Evolutionary conservation across 2,113 vertebrate species (phyloP).

Genomic region (Sinosuthora webbiana): DNA sequence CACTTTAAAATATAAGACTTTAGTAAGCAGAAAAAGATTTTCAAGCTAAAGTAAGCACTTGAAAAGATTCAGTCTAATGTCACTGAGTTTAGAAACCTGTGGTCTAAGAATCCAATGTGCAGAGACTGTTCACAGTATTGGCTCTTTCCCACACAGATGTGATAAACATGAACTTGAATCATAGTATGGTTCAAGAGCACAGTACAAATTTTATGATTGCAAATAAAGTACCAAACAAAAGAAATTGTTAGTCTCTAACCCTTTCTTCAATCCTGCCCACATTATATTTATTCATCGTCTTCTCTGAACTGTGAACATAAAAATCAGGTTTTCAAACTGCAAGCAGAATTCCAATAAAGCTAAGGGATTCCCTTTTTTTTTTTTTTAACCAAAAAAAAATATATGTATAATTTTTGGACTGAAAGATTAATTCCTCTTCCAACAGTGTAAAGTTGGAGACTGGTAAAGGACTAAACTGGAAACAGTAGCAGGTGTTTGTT

Average conservation of each 20-base stretch:
- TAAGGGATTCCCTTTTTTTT: not conserved
- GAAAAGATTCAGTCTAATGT: slow-evolving; percentile 33
- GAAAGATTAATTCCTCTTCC: slow-evolving; percentile 26
- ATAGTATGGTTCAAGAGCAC: not conserved
- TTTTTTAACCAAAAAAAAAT: slow-evolving; percentile 3
- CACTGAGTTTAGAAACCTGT: slow-evolving; percentile 5
- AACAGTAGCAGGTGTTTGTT: slow-evolving; percentile 38
- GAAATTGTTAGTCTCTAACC: not conserved
- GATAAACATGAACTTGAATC: not conserved
- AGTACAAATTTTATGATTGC: not conserved
- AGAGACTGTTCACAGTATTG: not conserved
- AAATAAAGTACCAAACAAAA: slow-evolving; percentile 29
- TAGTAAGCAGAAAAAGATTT: slow-evolving; percentile 33
- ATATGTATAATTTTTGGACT: not conserved
- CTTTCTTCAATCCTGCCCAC: not conserved
- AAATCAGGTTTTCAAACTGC: not conserved
- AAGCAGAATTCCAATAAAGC: not conserved
- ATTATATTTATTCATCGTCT: not conserved
- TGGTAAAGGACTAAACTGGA: slow-evolving; percentile 9
- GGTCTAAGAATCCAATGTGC: not conserved
- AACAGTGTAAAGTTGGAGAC: slow-evolving; percentile 12
- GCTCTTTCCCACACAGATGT: not conserved
- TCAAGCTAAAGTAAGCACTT: slow-evolving; percentile 26
- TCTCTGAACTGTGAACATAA: not conserved
- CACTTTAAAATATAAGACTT: slow-evolving; percentile 45